phyloP scores from a whole-genome alignment of 1,140 invertebrate genomes.

The Anoplophora glabripennis region DNA sequence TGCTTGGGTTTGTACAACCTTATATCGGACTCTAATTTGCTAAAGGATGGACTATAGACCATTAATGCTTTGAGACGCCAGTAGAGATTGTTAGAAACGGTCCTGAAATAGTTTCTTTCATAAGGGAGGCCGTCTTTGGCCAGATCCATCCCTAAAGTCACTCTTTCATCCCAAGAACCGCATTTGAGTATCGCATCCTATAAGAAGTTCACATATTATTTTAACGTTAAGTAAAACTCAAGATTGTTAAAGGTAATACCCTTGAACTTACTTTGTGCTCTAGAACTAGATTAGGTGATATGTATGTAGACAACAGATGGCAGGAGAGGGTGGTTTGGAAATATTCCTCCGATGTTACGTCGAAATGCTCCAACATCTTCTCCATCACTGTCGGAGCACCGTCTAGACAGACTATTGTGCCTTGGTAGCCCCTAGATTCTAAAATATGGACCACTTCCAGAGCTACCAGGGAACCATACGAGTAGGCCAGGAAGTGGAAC shows the following conservation, averaged over 20 bases:
- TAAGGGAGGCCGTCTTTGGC: constrained; percentile 49
- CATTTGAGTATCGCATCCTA: constrained; percentile 19
- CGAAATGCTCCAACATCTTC: constrained; percentile 47
- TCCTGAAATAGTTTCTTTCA: constrained; percentile 51
- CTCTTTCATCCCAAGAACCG: constrained; percentile 14
- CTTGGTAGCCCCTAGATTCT: constrained; percentile 57
- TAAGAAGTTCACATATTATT: background rate
- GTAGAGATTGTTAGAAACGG: constrained; percentile 53
- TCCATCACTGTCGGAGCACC: constrained; percentile 58
- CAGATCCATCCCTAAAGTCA: constrained; percentile 34
- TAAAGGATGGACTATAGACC: constrained; percentile 52
- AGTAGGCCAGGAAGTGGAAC: constrained; percentile 64
- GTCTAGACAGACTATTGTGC: constrained; percentile 58
- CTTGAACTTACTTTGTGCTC: constrained; percentile 49
- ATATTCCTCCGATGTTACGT: constrained; percentile 49
- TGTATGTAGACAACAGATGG: constrained; percentile 53
- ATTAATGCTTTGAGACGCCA: constrained; percentile 57
- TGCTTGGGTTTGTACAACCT: constrained; percentile 62
- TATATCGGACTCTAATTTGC: constrained; percentile 58
- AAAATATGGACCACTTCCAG: constrained; percentile 56
- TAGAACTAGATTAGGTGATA: constrained; percentile 54
- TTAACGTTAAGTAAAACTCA: background rate
- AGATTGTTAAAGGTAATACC: background rate
- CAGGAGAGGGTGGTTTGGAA: constrained; percentile 57
- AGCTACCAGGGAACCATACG: constrained; percentile 61